These are phyloP conservation scores for Dromius quadrimaculatus DNA, from an alignment of 2,888 invertebrate genomes.

Conservation along the genomic window DNA sequence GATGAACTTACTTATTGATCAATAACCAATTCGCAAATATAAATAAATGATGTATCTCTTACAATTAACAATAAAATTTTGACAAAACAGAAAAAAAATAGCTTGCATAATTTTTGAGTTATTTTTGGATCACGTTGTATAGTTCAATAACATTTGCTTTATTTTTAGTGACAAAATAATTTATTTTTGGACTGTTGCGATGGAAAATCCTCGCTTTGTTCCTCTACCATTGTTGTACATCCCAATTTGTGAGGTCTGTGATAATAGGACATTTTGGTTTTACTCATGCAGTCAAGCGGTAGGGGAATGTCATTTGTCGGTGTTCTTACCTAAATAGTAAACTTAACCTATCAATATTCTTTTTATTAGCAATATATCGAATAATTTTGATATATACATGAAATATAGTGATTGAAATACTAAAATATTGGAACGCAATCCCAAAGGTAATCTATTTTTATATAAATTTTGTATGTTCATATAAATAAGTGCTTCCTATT, in stretches of 20 bases:
- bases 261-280: background rate
- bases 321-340: constrained; percentile 3
- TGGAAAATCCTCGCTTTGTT: background rate
- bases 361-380: background rate
- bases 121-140: background rate
- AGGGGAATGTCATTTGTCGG: constrained; percentile 26
- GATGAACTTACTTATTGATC: constrained; percentile 28
- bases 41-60: background rate
- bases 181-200: constrained; percentile 15
- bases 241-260: constrained; percentile 3
- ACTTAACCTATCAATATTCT: constrained; percentile 31
- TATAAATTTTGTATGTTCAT: background rate
- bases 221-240: background rate
- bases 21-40: constrained; percentile 6
- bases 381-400: constrained; percentile 1
- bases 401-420: background rate
- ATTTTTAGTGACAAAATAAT: background rate
- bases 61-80: background rate
- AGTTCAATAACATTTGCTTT: constrained; percentile 1
- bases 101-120: no score
- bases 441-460: constrained; percentile 1
- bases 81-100: no score
- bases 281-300: constrained; percentile 1
- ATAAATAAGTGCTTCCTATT: background rate
- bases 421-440: no score